Evolutionary conservation across 2,113 vertebrate genomes (phyloP).

Genomic region (Gobio gobio): DNA sequence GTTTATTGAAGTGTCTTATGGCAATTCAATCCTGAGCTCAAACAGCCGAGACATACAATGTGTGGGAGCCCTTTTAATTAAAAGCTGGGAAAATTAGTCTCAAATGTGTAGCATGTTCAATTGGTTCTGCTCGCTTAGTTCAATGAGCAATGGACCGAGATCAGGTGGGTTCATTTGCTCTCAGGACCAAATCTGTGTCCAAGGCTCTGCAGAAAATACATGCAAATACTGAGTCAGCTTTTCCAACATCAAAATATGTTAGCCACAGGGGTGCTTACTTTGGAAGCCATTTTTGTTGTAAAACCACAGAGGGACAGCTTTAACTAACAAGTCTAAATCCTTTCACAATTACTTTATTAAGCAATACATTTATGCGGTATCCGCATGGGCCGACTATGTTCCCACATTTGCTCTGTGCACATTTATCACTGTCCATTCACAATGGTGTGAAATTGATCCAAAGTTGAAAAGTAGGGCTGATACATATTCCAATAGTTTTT

Average conservation of each 20-base stretch:
- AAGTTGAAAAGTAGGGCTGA: background rate
- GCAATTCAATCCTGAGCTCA: constrained; percentile 54
- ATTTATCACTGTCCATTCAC: constrained; percentile 18
- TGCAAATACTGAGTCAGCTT: constrained; percentile 47
- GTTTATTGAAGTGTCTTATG: constrained; percentile 41
- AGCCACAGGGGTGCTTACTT: constrained; percentile 33
- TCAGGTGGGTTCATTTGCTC: constrained; percentile 50
- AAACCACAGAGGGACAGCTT: background rate
- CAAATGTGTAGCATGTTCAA: constrained; percentile 43
- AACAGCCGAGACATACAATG: constrained; percentile 43
- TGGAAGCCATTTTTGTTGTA: constrained; percentile 29
- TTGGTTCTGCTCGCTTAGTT: constrained; percentile 50
- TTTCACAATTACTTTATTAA: constrained; percentile 36
- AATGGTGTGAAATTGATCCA: background rate
- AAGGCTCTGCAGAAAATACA: constrained; percentile 16
- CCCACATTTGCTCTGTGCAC: background rate
- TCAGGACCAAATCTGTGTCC: constrained; percentile 12
- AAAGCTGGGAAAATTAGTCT: constrained; percentile 46
- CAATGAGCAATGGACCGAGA: constrained; percentile 56
- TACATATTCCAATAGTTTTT: background rate
- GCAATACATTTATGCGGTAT: background rate
- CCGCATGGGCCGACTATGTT: background rate
- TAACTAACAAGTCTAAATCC: background rate
- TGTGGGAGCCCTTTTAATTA: constrained; percentile 56
- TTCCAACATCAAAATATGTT: constrained; percentile 46